Evolutionary conservation across 2,113 vertebrate species (phyloP), one percentile per base, ranked within the genome.

Genomic region (Pimephales promelas): DNA sequence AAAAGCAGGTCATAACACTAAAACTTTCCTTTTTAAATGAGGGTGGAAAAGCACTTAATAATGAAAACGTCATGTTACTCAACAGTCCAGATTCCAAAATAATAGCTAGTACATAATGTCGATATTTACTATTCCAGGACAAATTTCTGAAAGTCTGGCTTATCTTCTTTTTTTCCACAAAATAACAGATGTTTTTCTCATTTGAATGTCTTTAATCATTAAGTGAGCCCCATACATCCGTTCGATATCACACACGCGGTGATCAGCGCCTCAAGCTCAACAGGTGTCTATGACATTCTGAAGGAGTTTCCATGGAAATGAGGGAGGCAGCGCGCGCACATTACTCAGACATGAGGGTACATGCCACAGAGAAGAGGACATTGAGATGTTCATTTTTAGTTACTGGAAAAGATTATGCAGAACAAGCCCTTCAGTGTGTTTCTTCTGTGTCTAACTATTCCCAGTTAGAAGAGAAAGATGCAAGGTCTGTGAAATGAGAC

Each of bases 291-390:
- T 79, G 85, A 86, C 83, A 81, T 62, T 78, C 86, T 52, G 10
- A 31, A 83, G 57, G 74, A 71, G 89, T 89, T 89, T 82, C 87
- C 83, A 88, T 90, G 89, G 86, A 78, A 87, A 89, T 86, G 54
- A 84, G 28, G 26, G 26, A 80, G 18, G 74, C 52, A 36, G 74
- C 13, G 57, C 2, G 0, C 13, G 5, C 24, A n/a, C 8, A 78
- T 43, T 61, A 43, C 75, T 45, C 75, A 68, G n/a, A 40, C 2
- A 2, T 36, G 47, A 81, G 45, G 13, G 10, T 54, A n/a, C 61
- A 66, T 13, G 61, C 26, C 26, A 26, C 10, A 47, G 24, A 31
- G 26, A 64, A 24, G 56, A 34, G 11, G 78, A 45, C 57, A 70
- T 61, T 22, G 54, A 68, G 16, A 14, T 26, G 61, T 34, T 73